Evolutionary conservation across 1,140 invertebrate species (phyloP), one percentile per base, ranked within the genome.

Genomic region (Sitobion miscanthi): DNA sequence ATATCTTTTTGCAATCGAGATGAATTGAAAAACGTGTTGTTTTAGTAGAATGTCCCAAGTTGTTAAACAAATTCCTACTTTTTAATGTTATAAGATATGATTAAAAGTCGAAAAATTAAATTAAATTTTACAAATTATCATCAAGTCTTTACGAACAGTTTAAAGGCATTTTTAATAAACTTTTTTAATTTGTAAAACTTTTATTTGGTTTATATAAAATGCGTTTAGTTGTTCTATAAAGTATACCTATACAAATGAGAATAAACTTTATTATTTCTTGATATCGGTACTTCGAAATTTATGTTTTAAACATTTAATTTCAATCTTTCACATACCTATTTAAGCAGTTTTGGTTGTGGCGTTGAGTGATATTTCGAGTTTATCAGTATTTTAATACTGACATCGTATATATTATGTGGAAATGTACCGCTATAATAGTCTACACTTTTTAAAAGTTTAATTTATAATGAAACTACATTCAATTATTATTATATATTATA

Each of bases 261-360:
- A n/a, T 69, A n/a, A 17, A 77, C 62, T 77, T 77, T 77, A 77
- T 77, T 14, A 77, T 77, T 77, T 69, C 62, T n/a, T 69, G 62
- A n/a, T 77, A 77, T 77, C 30, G 30, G 30, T 77, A n/a, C 62
- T 77, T 77, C n/a, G n/a, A 35, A n/a, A 77, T 77, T 77, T 77
- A 69, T 69, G 62, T 69, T 69, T n/a, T 69, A 69, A 69, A 69
- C 62, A 69, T 69, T 69, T 69, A 69, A 69, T 69, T 69, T n/a
- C 0, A 69, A 69, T 30, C 30, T 17, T 5, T 77, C 62, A 77
- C 30, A 17, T 77, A 54, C 52, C 52, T 54, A 11, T 69, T 69
- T 69, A 42, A 83, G 20, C 38, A 82, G 35, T 38, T 38, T 83
- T 83, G 6, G 82, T 42, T 83, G 0, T 83, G 82, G 38, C 35